A percentile compares a stretch with the other conserved stretches of the same genome.
phyloP scores from a whole-genome alignment of 2,113 vertebrate genomes.

The Apus apus region DNA sequence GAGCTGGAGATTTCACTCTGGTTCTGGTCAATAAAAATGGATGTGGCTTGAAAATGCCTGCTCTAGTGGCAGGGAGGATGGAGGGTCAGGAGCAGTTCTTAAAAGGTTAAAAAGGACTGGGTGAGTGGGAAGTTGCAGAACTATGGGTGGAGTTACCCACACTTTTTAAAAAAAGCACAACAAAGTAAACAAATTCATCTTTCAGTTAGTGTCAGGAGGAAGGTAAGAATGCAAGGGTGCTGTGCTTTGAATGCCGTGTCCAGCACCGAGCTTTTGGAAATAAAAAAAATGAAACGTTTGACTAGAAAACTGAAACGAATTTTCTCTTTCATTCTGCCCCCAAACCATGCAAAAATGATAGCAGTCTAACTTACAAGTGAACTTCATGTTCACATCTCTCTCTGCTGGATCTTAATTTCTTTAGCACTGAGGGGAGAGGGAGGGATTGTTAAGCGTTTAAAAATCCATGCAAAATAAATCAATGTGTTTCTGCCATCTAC shows the following conservation, averaged over 20 bases:
- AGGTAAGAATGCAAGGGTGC: not conserved
- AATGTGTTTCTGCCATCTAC: constrained; percentile 62
- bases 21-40: constrained; percentile 23
- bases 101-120: constrained; percentile 68
- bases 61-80: not conserved
- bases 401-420: constrained; percentile 44
- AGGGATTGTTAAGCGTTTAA: not conserved
- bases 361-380: not conserved
- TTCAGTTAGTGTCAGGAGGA: constrained; percentile 27
- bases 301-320: not conserved
- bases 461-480: constrained; percentile 67
- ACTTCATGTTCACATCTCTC: not conserved
- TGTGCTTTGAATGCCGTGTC: not conserved
- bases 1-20: not conserved
- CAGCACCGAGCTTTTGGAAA: not conserved
- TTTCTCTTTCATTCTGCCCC: not conserved
- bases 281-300: not conserved
- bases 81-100: constrained; percentile 41
- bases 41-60: not conserved
- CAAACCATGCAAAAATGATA: not conserved
- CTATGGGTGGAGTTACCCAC: constrained; percentile 65
- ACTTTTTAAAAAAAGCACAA: constrained; percentile 38
- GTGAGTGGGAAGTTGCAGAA: constrained; percentile 46
- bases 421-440: constrained; percentile 1
- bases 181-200: constrained; percentile 60